Evolutionary conservation across 2,113 vertebrate species (phyloP), one percentile per base, ranked within the genome.

Genomic region (Hemiprocne comata): DNA sequence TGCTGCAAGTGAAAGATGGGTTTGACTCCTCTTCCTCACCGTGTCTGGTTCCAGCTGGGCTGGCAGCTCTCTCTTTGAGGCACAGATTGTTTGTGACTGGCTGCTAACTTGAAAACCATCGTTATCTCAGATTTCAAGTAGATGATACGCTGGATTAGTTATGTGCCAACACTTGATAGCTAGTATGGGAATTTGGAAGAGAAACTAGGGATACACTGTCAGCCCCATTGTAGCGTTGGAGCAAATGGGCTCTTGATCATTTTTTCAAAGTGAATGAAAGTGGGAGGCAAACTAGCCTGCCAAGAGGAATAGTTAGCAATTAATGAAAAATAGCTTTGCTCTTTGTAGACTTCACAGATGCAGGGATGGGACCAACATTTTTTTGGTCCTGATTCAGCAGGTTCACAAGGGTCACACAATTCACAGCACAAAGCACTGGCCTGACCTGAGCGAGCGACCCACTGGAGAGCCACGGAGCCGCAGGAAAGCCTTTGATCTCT

Each of bases 241-340:
- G 36, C 75, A 51, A 96, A 92, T 66, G 53, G 69, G 64, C 76
- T 96, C 57, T 69, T 86, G 60, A 62, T 90, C 38, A 62, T 14
- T 23, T 75, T 85, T 78, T 75, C 74, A 10, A 72, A 76, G 74
- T 16, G 81, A 77, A 91, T 85, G 21, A 58, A 95, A 90, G 85
- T 71, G 82, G 91, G 94, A 96, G 75, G 92, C 71, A 87, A 84
- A 81, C 42, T 64, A 28, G 53, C 70, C 84, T 92, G 89, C 88
- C 66, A 95, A 84, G 79, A 93, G 75, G 92, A 95, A 88, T 67
- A 89, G 90, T 53, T 84, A 67, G 82, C 73, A 90, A 95, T 89
- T 96, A 93, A 77, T 75, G 83, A 89, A 77, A 97, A 95, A 92
- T 86, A 90, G 86, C 80, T 86, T 53, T 77, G 34, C 74, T 96